Base-by-base conservation (phyloP, 2,888 invertebrate genomes). In the Drosophila melanocephala region DNA sequence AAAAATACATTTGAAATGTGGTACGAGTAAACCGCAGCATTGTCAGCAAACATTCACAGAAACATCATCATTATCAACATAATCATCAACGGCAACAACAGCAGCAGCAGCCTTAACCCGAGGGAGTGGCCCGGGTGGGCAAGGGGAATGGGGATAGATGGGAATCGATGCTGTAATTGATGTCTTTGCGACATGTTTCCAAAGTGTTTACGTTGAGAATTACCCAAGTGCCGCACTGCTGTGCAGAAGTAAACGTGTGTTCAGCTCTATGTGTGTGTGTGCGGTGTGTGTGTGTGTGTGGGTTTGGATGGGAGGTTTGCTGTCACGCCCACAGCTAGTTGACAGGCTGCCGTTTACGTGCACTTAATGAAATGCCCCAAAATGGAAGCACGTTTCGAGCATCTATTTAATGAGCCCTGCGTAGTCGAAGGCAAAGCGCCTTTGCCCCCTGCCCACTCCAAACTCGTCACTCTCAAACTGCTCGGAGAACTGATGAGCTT, bases 171-270 rank as follows among this genome's bases (percentile, higher is more conserved):
- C 71, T 86, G 91, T 87, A 92, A 92, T 92, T 92, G 91, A 93
- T 92, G 92, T 87, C 90, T 92, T 93, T 93, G 92, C 92, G 91
- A 93, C 93, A 92, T 92, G 92, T 84, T 90, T 67, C 75, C 89
- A 82, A 91, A 86, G 91, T 86, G 91, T 86, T 86, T 86, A 86
- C 91, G 88, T 91, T 87, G 70, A 69, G 89, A 86, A 91, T 86
- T 89, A 87, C 91, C 90, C 85, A 75, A 88, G 86, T 77, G 86
- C 47, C 72, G 70, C 75, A 81, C 56, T 78, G 66, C 56, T 81
- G 63, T 74, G 69, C 70, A 35, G 47, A 78, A 59, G 64, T 78
- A 72, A 76, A 58, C 64, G 30, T 52, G 30, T 30, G 6, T 52
- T 47, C 47, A 47, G 47, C 22, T 16, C 51, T 19, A 51, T 51